Evolutionary conservation across 2,113 vertebrate species (phyloP), one percentile per base, ranked within the genome.

Genomic region (Pristiophorus japonicus): DNA sequence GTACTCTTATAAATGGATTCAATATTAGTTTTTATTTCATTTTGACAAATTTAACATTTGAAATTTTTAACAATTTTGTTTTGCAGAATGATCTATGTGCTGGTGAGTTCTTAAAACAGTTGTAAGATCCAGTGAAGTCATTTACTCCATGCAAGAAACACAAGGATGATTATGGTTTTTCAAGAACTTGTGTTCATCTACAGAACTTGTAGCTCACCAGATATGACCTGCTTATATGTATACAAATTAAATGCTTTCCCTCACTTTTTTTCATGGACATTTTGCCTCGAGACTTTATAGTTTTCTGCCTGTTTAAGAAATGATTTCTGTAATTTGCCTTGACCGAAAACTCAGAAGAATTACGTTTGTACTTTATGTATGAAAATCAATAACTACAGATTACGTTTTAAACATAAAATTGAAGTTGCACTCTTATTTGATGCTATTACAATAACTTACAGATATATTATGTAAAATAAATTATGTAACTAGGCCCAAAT

Each of bases 11-110:
- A 55, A 94, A 47, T 73, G 38, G 34, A 59, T 59, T 94, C 62
- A 30, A 12, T 63, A 67, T 42, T 55, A 51, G 66, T 27, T 70
- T 8, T 55, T 87, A 87, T 78, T 95, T 47, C 16, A 73, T 67
- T 55, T 66, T 92, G 42, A 51, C 51, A 27, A 16, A 51, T 95
- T 75, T 95, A 55, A 22, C 45, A 47, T 34, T 12, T 1, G 55
- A 51, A 42, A 30, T 42, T 20, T 78, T 65, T 63, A 42, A 81
- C 38, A 42, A 30, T n/a, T 91, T 0, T 59, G 30, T 63, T 70
- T 16, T 30, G 81, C 97, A 99, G 99, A 97, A 99, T 99, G 99
- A 99, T 99, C 97, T 99, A 99, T 95, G 99, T 99, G 96, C 97
- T 99, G 98, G 99, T 99, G 98, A 99, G 99, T 98, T 99, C 99